phyloP scores from a whole-genome alignment of 2,888 invertebrate species.

The Drosophila mayaguana region DNA sequence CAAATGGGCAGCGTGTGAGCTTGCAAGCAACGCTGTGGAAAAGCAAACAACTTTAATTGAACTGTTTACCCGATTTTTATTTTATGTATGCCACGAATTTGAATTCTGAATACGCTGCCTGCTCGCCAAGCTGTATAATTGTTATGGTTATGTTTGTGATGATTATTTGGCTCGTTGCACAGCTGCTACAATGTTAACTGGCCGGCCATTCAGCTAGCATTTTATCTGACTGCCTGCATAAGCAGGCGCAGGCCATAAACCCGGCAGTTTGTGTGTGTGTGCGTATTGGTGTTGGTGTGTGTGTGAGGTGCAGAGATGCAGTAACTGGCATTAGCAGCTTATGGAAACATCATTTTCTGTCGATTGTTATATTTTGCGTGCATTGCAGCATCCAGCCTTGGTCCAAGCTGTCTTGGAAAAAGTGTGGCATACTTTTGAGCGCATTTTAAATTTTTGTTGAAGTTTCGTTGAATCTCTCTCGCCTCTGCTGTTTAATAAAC shows the following conservation, averaged over 20 bases:
- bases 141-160: constrained; percentile 83
- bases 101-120: constrained; percentile 43
- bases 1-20: constrained; percentile 76
- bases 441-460: not conserved
- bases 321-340: constrained; percentile 3
- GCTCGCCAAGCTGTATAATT: constrained; percentile 73
- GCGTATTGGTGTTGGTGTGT: constrained; percentile 6
- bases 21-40: constrained; percentile 53
- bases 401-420: not conserved
- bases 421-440: not conserved
- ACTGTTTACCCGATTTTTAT: constrained; percentile 81
- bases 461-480: not conserved
- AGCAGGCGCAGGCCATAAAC: constrained; percentile 21
- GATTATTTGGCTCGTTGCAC: constrained; percentile 82
- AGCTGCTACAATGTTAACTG: constrained; percentile 62
- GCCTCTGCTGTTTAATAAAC: not conserved
- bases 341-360: constrained; percentile 9
- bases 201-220: constrained; percentile 33
- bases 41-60: constrained; percentile 81
- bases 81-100: constrained; percentile 51
- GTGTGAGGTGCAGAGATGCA: not conserved
- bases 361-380: not conserved
- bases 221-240: constrained; percentile 54
- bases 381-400: not conserved
- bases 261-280: not conserved